Evolutionary conservation across 2,797 vertebrate species (phyloP).

Genomic region (Hippoglossus hippoglossus): DNA sequence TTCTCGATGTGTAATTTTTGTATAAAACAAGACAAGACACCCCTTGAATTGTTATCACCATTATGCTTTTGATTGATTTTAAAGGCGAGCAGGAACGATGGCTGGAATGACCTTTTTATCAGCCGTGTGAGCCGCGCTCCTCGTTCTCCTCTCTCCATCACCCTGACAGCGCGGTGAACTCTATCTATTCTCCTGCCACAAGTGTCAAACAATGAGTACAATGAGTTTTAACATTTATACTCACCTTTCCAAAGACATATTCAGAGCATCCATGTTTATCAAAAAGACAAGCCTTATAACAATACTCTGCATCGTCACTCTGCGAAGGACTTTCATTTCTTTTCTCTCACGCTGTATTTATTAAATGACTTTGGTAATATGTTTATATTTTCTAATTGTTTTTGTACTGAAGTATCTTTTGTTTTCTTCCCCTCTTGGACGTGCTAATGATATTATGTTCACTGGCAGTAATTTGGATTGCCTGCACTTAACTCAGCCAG

Average conservation of each 20-base stretch:
- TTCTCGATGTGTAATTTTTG: conserved; percentile 73
- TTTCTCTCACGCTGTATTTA: conserved; percentile 35
- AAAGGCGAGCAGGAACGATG: conserved; percentile 44
- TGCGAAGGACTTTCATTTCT: conserved; percentile 19
- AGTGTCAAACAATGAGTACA: conserved; percentile 54
- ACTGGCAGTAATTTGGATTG: conserved; percentile 60
- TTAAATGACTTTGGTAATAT: conserved; percentile 55
- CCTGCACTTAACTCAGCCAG: conserved; percentile 59
- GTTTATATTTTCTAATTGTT: conserved; percentile 67
- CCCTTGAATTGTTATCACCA: conserved; percentile 42
- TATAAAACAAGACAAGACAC: conserved; percentile 64
- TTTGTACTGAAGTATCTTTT: conserved; percentile 63
- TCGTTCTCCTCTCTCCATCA: conserved; percentile 45
- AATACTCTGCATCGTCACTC: conserved; percentile 33
- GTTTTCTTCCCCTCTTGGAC: conserved; percentile 54
- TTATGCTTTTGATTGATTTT: conserved; percentile 53
- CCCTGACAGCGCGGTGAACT: conserved; percentile 54
- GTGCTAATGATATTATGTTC: conserved; percentile 58
- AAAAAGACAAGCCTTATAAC: conserved; percentile 61
- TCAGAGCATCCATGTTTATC: conserved; percentile 31
- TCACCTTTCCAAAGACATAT: conserved; percentile 19
- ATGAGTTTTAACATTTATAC: conserved; percentile 42
- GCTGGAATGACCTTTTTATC: conserved; percentile 59
- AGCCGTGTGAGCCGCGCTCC: conserved; percentile 41
- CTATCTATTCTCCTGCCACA: conserved; percentile 37